These are phyloP conservation scores for Athene noctua DNA, from an alignment of 2,113 vertebrate species.

Conservation along the genomic window DNA sequence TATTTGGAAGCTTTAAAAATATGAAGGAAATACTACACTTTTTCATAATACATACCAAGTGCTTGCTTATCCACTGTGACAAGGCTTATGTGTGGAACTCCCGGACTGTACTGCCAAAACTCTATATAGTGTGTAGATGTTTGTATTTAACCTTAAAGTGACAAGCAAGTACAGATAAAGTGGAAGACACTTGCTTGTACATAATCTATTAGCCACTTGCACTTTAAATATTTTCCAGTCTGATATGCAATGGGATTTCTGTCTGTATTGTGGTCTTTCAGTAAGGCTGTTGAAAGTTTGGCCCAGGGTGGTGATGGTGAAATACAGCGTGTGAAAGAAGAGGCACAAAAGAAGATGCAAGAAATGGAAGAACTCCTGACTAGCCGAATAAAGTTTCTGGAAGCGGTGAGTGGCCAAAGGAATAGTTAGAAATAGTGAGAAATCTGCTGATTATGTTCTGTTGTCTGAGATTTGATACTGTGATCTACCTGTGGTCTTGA, in stretches of 20 bases:
- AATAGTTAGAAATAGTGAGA: not conserved
- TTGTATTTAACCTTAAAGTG: not conserved
- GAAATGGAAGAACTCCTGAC: slow-evolving; percentile 76
- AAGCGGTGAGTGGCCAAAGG: slow-evolving; percentile 72
- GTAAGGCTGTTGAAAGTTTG: slow-evolving; percentile 92
- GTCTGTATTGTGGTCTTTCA: slow-evolving; percentile 24
- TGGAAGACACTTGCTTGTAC: not conserved
- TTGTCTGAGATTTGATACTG: not conserved
- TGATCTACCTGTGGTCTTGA: not conserved
- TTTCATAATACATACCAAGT: not conserved
- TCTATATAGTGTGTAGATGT: not conserved
- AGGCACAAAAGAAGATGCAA: slow-evolving; percentile 79
- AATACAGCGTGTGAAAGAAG: slow-evolving; percentile 77
- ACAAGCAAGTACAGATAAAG: not conserved
- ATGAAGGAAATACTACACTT: not conserved
- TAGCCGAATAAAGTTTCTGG: slow-evolving; percentile 77
- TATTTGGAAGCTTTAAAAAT: not conserved
- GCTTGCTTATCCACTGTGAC: not conserved
- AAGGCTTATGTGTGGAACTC: not conserved
- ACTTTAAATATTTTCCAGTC: not conserved
- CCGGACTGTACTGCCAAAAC: not conserved
- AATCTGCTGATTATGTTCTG: not conserved
- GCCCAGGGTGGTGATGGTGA: slow-evolving; percentile 83
- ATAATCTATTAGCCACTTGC: not conserved
- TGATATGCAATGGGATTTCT: not conserved